Evolutionary conservation across 2,797 vertebrate species (phyloP).

Genomic region (Gymnocypris eckloni): DNA sequence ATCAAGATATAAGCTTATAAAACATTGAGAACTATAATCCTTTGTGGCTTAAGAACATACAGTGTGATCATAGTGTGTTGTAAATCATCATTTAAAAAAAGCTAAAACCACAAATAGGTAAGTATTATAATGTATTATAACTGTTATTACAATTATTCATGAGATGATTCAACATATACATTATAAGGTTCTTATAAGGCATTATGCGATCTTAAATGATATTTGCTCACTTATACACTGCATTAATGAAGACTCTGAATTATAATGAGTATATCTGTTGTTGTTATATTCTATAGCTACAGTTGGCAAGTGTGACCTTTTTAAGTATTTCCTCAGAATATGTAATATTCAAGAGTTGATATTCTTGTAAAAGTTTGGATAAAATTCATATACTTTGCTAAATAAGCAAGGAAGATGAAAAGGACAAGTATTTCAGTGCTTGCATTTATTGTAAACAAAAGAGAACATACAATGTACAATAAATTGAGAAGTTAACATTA

Average conservation of each 20-base stretch:
- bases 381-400: slow-evolving; percentile 18
- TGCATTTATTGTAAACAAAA: slow-evolving; percentile 88
- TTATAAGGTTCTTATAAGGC: neutral
- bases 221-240: neutral
- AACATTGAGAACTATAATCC: neutral
- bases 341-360: neutral
- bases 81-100: no score
- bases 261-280: neutral
- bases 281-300: neutral
- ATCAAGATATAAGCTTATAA: neutral
- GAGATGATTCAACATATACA: neutral
- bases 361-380: neutral
- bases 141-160: neutral
- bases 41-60: neutral
- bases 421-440: slow-evolving; percentile 65
- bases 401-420: slow-evolving; percentile 22
- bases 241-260: neutral
- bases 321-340: no score
- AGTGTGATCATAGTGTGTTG: neutral
- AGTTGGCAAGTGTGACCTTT: neutral
- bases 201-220: neutral
- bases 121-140: neutral
- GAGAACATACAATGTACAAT: slow-evolving; percentile 78
- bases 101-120: neutral
- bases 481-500: slow-evolving; percentile 79